Percentiles rank a stretch among this genome's conserved stretches.
These are phyloP conservation scores for Resseliella maxima DNA, from an alignment of 2,888 invertebrate species.

Conservation along the genomic window DNA sequence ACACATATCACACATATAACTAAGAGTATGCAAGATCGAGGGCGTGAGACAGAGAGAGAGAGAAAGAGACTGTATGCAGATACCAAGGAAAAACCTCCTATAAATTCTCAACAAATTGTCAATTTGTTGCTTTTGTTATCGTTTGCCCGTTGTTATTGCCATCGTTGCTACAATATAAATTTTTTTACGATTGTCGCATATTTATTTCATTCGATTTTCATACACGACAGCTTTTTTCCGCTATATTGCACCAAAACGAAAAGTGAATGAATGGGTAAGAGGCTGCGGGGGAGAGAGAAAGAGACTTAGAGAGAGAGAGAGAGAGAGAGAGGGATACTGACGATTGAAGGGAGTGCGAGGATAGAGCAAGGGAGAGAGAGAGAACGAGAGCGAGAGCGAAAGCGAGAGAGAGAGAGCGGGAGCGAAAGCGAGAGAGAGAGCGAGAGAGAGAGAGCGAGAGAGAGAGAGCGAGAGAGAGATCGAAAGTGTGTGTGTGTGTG, in stretches of 20 bases:
- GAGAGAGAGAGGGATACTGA: no score
- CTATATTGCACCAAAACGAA: not conserved
- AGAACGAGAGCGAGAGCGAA: not conserved
- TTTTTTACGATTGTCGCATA: constrained; percentile 35
- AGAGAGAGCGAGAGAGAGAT: not conserved
- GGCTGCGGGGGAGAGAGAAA: not conserved
- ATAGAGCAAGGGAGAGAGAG: not conserved
- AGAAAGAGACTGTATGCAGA: not conserved
- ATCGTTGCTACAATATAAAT: constrained; percentile 43
- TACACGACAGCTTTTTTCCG: constrained; percentile 33
- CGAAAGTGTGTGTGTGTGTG: not conserved
- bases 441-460: not conserved
- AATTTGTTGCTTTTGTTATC: constrained; percentile 48
- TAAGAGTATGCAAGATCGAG: no score
- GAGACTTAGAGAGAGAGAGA: no score
- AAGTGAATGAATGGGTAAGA: not conserved
- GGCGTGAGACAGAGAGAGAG: no score
- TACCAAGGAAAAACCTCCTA: constrained; percentile 2
- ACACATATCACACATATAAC: no score
- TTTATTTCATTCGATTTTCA: constrained; percentile 53
- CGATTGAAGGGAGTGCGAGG: no score
- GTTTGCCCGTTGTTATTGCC: constrained; percentile 45
- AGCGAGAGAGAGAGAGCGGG: not conserved
- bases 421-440: not conserved
- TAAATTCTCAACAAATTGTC: constrained; percentile 50